Percentiles rank a stretch among this genome's conserved stretches.
phyloP scores from a whole-genome alignment of 2,888 invertebrate genomes.

The Troilus luridus region DNA sequence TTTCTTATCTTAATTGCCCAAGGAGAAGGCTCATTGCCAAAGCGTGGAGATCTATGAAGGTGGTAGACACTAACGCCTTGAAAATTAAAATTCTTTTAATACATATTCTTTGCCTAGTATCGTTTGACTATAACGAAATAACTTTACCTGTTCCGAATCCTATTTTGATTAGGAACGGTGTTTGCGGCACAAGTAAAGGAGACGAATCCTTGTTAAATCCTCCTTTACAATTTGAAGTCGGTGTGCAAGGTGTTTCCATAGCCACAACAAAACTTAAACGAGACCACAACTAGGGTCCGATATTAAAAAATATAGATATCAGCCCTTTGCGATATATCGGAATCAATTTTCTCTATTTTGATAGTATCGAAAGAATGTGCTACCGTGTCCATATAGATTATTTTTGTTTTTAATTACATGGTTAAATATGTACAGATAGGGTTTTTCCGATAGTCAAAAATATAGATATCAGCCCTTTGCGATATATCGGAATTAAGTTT shows the following conservation, averaged over 20 bases:
- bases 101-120: not conserved
- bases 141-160: slow-evolving; percentile 82
- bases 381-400: too few species aligned
- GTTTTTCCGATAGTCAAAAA: too few species aligned
- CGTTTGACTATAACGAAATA: not conserved
- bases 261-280: not conserved
- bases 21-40: slow-evolving; percentile 80
- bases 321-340: too few species aligned
- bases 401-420: too few species aligned
- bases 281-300: not conserved
- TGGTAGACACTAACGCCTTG: slow-evolving; percentile 84
- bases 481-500: too few species aligned
- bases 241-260: slow-evolving; percentile 51
- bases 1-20: slow-evolving; percentile 88
- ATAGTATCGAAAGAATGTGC: too few species aligned
- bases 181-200: slow-evolving; percentile 72
- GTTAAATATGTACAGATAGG: too few species aligned
- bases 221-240: not conserved
- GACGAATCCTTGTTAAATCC: not conserved
- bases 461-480: too few species aligned
- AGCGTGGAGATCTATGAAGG: slow-evolving; percentile 79
- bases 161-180: slow-evolving; percentile 80
- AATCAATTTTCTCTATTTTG: too few species aligned
- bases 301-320: too few species aligned
- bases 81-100: not conserved